Base-by-base conservation (phyloP, 2,888 invertebrate species). In the Tachina lurida region DNA sequence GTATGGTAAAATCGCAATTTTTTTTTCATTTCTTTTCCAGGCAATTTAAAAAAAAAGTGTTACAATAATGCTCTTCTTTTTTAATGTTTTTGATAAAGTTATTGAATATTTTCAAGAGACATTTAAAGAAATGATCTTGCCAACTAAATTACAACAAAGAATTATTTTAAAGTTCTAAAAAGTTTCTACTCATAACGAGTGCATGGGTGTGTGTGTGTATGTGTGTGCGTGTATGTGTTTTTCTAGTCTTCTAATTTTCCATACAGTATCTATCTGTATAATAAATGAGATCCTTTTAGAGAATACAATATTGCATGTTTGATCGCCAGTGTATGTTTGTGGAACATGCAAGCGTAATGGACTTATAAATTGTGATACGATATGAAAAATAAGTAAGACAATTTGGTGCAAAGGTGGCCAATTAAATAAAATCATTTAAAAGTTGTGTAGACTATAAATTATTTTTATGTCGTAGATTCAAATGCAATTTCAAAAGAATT, bases 61-160 rank as follows among this genome's bases (percentile, higher is more conserved):
- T 86, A 87, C 87, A 87, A 87, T 88, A 89, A 88, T 86, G 89
- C 89, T 88, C 88, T 87, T 88, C 89, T 87, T 88, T 88, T 84
- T 84, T 63, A 84, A 87, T 89, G 89, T 88, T 88, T 82, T 89
- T 90, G 91, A 91, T 91, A 91, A 91, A 91, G 91, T 91, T 91
- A 91, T 91, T 91, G 91, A 86, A 76, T 78, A 86, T 86, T 83
- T 86, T 67, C 10, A 56, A 82, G 62, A 79, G 85, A 86, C 85
- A 86, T 45, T 79, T 82, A 41, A 79, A 81, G 85, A 84, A 84
- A 79, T 79, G 75, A 75, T 71, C 58, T 56, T 71, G 70, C 77
- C 65, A 80, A 74, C 80, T 58, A 80, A 49, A 80, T 56, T 63
- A 19, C 47, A 68, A 43, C 49, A 73, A 54, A 56, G 22, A 77